Conservation (phyloP, 2,797 vertebrate genomes). For the Pterois miles region DNA sequence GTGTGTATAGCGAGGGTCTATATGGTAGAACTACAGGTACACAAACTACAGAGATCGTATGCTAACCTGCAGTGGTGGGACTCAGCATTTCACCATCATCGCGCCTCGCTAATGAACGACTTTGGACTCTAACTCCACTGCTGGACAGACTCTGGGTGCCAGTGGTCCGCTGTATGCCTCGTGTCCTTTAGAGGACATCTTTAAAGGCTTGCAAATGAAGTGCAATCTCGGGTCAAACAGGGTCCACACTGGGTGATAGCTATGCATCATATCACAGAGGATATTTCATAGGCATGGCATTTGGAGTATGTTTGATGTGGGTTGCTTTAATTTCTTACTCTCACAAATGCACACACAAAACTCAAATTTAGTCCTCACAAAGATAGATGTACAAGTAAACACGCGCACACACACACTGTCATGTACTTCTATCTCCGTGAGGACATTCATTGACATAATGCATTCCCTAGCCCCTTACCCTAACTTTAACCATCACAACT, state of each 20-base stretch:
- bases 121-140: neutral
- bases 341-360: neutral
- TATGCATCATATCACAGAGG: constrained; percentile 21
- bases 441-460: no score
- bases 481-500: no score
- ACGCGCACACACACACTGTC: neutral
- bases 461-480: no score
- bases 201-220: constrained; percentile 62
- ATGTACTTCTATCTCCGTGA: no score
- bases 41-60: neutral
- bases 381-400: neutral
- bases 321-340: constrained; percentile 46
- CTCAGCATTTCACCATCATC: neutral
- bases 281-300: constrained; percentile 43
- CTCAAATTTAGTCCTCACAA: neutral
- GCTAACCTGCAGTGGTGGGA: neutral
- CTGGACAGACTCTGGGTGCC: constrained; percentile 2
- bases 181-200: constrained; percentile 39
- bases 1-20: neutral
- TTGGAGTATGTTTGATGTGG: constrained; percentile 57
- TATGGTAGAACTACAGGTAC: neutral
- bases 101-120: neutral
- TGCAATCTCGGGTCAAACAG: constrained; percentile 26
- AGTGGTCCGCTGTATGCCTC: constrained; percentile 16
- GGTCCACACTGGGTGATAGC: constrained; percentile 37